Evolutionary conservation across 2,113 vertebrate genomes (phyloP), one percentile per base, ranked within the genome.

Genomic region (Sakesphorus luctuosus): DNA sequence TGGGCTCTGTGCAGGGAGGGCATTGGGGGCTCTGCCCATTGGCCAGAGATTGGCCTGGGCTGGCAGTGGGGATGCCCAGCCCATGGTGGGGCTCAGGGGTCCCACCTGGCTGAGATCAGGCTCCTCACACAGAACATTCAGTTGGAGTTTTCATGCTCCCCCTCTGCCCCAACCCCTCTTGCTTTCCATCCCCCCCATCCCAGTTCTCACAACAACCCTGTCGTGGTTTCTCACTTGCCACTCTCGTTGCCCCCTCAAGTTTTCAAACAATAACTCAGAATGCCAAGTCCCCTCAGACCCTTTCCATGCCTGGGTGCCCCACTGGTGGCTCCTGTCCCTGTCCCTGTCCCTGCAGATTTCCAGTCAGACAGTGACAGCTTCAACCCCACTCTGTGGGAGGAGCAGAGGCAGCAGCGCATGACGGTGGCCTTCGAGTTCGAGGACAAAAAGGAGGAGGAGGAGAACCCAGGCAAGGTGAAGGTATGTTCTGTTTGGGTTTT

Each of bases 341-440:
- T 46, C 58, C 62, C 53, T 92, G 58, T n/a, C 89, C 93, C 95
- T 94, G 10, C 94, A 99, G 99, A 99, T 98, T 99, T 99, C 98
- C 99, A 99, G 98, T 99, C 99, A 10, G 99, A 99, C 98, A 99
- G 98, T 35, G 99, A 99, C 98, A 99, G 99, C 84, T 99, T 99
- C 96, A 99, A 99, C 96, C 99, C 99, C 25, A 99, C 99, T 6
- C 97, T 99, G 44, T 99, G 99, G 99, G 99, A 99, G 96, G 99
- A 99, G 94, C 99, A 99, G 98, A 98, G 99, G 94, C 99, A 99
- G 96, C 99, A 99, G 94, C 98, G 99, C 47, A 99, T 99, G 99
- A 99, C 99, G 10, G 99, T 99, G 96, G 99, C 99, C 94, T 99
- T 99, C 91, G 99, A 99, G 72, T 99, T 99, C 86, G 99, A 99